phyloP scores from a whole-genome alignment of 2,113 vertebrate genomes.

The Oenanthe melanoleuca region DNA sequence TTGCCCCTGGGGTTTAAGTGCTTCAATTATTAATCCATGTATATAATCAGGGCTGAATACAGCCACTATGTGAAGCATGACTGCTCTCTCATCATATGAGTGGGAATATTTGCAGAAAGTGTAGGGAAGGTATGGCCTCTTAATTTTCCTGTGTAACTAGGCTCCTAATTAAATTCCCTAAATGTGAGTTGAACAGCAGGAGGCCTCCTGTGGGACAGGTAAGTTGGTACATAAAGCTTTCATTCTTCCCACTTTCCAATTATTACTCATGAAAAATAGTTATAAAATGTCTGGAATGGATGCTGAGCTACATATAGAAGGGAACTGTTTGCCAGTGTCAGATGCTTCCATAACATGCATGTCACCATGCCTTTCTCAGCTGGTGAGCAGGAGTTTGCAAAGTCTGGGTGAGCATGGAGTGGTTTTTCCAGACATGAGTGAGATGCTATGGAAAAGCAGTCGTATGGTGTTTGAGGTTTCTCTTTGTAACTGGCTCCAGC shows the following conservation, averaged over 20 bases:
- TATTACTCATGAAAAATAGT: not conserved
- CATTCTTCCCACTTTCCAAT: not conserved
- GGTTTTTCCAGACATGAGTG: slow-evolving; percentile 33
- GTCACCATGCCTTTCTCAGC: slow-evolving; percentile 8
- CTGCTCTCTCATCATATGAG: not conserved
- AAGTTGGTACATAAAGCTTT: not conserved
- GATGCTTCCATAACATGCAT: not conserved
- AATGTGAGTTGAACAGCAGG: not conserved
- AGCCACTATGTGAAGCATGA: not conserved
- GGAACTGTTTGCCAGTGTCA: not conserved
- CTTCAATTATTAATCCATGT: not conserved
- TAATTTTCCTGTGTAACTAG: not conserved
- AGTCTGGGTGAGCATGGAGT: slow-evolving; percentile 18
- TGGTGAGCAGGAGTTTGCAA: slow-evolving; percentile 51
- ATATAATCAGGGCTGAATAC: not conserved
- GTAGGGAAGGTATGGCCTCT: not conserved
- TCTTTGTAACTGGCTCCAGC: slow-evolving; percentile 48
- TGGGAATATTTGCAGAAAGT: not conserved
- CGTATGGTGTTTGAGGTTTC: slow-evolving; percentile 50
- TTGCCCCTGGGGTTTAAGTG: not conserved
- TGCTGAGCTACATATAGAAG: not conserved
- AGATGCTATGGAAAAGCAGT: slow-evolving; percentile 48
- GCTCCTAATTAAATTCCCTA: not conserved
- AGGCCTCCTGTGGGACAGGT: not conserved
- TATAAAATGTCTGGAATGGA: not conserved